Base-by-base conservation (phyloP, 2,888 invertebrate genomes). In the Xestia rhomboidea region DNA sequence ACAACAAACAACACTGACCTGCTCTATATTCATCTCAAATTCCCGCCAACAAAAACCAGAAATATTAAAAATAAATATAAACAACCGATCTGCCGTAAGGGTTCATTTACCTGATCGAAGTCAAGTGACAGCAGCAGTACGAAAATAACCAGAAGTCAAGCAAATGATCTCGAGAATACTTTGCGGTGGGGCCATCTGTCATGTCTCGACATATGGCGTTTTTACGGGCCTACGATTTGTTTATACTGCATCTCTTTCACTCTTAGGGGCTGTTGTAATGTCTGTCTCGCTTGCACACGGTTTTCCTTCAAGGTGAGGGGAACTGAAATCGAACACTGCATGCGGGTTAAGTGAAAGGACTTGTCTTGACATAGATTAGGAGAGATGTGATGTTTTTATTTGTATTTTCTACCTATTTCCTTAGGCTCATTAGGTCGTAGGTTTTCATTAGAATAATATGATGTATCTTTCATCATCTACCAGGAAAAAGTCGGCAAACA, bases 331-430 rank as follows among this genome's bases (percentile, higher is more conserved):
- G 95, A 94, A 95, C 94, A 94, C 95, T 95, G 92, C 93, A 96
- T 96, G 95, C 96, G 96, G 95, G 96, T 91, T 91, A 93, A 95
- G 95, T 94, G 95, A 95, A 96, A 96, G 95, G 95, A 94, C 93
- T 92, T 90, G 89, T 85, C 90, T 89, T 90, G 89, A 57, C 93
- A 95, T 88, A 94, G 94, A 95, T 88, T 91, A 94, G 67, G 7
- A 75, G 81, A 87, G 81, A 87, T 72, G 24, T 11, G 57, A n/a
- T 30, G 3, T 34, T 24, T 68, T 41, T 62, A 15, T 54, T 70
- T 7, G 30, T 46, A 24, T 54, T 69, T 68, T 79, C 41, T 68
- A 44, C 64, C 54, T 71, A 81, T 51, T 68, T 51, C 15, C 41
- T 60, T 21, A 1, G 30, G 4, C 27, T 60, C 8, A 34, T 3